Percentiles rank a stretch among this genome's conserved stretches.
phyloP scores from a whole-genome alignment of 2,113 vertebrate species.

The Alaudala cheleensis region DNA sequence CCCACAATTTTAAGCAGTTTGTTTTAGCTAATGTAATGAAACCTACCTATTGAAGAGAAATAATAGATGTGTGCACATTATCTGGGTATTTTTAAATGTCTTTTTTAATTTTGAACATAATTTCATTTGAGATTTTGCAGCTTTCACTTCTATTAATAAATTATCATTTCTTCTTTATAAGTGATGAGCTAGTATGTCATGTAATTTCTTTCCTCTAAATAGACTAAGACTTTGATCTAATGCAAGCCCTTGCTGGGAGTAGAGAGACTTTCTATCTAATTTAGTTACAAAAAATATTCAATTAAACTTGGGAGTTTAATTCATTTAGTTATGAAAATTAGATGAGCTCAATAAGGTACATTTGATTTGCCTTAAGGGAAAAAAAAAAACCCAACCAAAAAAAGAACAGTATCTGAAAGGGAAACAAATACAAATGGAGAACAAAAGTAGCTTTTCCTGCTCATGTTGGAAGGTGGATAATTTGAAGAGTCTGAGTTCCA shows the following conservation, averaged over 20 bases:
- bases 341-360: conserved; percentile 55
- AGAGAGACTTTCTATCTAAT: conserved; percentile 39
- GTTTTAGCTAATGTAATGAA: conserved; percentile 9
- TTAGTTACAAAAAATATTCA: conserved; percentile 70
- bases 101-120: conserved; percentile 44
- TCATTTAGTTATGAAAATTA: conserved; percentile 74
- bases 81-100: conserved; percentile 21
- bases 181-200: conserved; percentile 8
- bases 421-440: conserved; percentile 48
- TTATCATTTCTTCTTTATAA: background rate
- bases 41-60: conserved; percentile 16
- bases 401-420: background rate
- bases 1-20: conserved; percentile 23
- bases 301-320: conserved; percentile 64
- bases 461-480: background rate
- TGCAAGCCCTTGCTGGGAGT: background rate
- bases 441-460: conserved; percentile 15
- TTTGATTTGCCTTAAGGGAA: conserved; percentile 42
- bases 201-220: conserved; percentile 40
- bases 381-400: background rate
- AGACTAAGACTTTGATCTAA: conserved; percentile 38
- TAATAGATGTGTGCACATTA: conserved; percentile 2
- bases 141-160: conserved; percentile 38
- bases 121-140: conserved; percentile 47
- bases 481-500: background rate